These are phyloP conservation scores for Helostoma temminkii DNA, from an alignment of 2,797 vertebrate species.

Conservation along the genomic window DNA sequence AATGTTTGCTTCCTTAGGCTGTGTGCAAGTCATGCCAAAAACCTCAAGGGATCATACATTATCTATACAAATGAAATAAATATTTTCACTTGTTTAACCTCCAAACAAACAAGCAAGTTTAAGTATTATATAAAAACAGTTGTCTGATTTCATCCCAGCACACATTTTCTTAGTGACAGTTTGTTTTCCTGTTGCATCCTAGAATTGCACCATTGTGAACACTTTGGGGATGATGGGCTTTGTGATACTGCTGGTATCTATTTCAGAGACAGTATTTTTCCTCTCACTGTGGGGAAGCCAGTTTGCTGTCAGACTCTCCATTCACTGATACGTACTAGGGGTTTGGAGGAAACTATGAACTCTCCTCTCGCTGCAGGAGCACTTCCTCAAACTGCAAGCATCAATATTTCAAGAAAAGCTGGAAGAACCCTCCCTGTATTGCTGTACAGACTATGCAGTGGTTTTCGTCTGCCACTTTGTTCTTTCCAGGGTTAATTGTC, in stretches of 20 bases:
- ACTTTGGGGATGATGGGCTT: conserved; percentile 68
- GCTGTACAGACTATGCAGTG: conserved; percentile 45
- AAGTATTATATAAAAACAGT: conserved; percentile 47
- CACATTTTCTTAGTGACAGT: conserved; percentile 52
- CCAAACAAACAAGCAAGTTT: conserved; percentile 42
- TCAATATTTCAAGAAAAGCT: conserved; percentile 70
- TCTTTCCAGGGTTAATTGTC: conserved; percentile 65
- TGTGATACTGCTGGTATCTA: conserved; percentile 70
- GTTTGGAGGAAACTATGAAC: conserved; percentile 64
- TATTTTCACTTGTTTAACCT: conserved; percentile 62
- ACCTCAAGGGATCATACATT: conserved; percentile 2
- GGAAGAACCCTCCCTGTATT: conserved; percentile 21
- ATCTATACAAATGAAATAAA: conserved; percentile 24
- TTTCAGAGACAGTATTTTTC: conserved; percentile 74
- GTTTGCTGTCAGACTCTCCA: conserved; percentile 69
- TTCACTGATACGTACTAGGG: conserved; percentile 50
- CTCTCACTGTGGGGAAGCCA: conserved; percentile 64
- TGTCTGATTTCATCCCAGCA: conserved; percentile 58
- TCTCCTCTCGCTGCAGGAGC: conserved; percentile 70
- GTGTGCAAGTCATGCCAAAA: conserved; percentile 10
- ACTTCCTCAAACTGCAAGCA: conserved; percentile 70
- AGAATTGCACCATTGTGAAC: conserved; percentile 66
- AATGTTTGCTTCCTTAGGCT: not conserved
- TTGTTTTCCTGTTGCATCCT: conserved; percentile 63
- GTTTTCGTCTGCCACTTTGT: conserved; percentile 47